These are phyloP conservation scores for Ageneiosus marmoratus DNA, from an alignment of 2,113 vertebrate genomes.

Conservation along the genomic window DNA sequence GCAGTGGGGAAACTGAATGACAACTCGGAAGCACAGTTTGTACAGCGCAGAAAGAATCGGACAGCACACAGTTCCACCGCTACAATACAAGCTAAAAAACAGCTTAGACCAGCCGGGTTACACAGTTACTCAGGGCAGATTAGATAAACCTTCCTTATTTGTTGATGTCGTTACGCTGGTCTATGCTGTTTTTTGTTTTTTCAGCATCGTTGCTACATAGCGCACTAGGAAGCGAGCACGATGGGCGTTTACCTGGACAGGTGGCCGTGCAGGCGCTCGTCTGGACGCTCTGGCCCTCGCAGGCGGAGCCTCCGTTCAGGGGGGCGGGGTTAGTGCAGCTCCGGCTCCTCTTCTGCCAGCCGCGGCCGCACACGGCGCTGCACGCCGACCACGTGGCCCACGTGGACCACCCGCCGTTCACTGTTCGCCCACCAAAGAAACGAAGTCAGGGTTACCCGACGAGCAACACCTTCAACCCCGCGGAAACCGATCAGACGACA, in stretches of 20 bases:
- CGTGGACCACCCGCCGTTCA: constrained; percentile 98
- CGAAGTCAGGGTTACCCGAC: constrained; percentile 79
- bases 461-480: constrained; percentile 53
- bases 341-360: constrained; percentile 98
- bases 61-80: neutral
- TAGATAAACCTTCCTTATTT: neutral
- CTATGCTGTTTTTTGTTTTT: constrained; percentile 15
- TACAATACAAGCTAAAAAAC: neutral
- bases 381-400: constrained; percentile 98
- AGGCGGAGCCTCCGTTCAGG: constrained; percentile 96
- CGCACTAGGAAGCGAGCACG: constrained; percentile 12
- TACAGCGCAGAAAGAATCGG: neutral
- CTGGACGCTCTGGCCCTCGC: constrained; percentile 98
- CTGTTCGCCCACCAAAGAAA: constrained; percentile 70
- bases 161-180: neutral
- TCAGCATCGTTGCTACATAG: neutral
- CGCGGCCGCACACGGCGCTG: constrained; percentile 94
- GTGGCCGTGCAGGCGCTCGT: constrained; percentile 97
- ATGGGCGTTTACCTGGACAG: constrained; percentile 83
- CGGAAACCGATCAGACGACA: neutral
- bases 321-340: constrained; percentile 98
- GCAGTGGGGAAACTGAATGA: constrained; percentile 3
- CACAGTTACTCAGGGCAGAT: neutral
- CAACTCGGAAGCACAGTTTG: neutral
- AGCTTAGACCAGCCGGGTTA: neutral